A percentile compares a stretch with the other conserved stretches of the same genome.
These are phyloP conservation scores for Scrobipalpa costella DNA, from an alignment of 2,888 invertebrate species.

Conservation along the genomic window DNA sequence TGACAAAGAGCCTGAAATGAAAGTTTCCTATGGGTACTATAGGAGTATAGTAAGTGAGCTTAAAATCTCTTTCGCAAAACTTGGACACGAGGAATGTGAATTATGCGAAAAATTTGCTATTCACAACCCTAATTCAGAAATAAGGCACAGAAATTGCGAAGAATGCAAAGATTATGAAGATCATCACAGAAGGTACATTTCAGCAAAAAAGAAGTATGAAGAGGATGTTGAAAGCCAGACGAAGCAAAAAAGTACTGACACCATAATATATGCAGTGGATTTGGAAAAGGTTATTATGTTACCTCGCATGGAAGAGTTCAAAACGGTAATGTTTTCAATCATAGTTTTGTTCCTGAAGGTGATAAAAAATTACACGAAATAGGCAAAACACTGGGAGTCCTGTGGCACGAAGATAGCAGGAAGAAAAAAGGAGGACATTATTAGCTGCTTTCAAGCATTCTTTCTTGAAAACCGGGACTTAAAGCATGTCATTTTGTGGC, in stretches of 20 bases:
- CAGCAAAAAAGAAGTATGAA: neutral
- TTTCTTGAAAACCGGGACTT: constrained; percentile 27
- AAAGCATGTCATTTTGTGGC: constrained; percentile 26
- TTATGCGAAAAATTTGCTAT: neutral
- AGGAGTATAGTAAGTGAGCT: constrained; percentile 19
- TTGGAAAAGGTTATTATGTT: constrained; percentile 14
- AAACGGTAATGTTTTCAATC: constrained; percentile 4
- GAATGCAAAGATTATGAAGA: neutral
- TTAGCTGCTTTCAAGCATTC: constrained; percentile 29
- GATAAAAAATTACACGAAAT: no score
- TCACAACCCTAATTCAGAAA: neutral
- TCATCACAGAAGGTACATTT: neutral
- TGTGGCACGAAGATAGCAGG: constrained; percentile 33
- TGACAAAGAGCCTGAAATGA: no score
- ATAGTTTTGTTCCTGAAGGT: constrained; percentile 9
- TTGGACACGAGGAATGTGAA: constrained; percentile 34
- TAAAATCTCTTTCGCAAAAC: constrained; percentile 32
- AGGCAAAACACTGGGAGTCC: constrained; percentile 23
- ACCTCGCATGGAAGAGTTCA: neutral
- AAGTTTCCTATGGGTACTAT: neutral
- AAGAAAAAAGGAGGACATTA: constrained; percentile 29
- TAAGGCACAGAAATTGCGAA: neutral
- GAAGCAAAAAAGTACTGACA: no score
- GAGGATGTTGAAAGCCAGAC: neutral
- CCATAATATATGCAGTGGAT: neutral